Evolutionary conservation across 2,888 invertebrate species (phyloP).

Genomic region (Eumerus sabulonum): DNA sequence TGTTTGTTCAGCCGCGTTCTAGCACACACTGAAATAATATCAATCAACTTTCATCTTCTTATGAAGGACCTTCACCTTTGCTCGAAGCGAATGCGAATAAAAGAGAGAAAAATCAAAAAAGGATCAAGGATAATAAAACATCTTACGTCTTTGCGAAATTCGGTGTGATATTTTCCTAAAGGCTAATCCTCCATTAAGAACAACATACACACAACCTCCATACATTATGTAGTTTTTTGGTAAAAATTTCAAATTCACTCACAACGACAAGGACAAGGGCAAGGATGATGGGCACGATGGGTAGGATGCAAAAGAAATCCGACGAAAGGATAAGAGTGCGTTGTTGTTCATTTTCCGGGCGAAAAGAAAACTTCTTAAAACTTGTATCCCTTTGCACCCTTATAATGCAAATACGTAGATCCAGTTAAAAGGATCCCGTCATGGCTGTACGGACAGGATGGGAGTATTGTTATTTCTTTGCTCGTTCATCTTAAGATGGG

Average conservation of each 20-base stretch:
- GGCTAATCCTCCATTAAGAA: slow-evolving; percentile 68
- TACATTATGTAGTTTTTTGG: too few species aligned
- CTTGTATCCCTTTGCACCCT: slow-evolving; percentile 21
- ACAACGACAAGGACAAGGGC: slow-evolving; percentile 25
- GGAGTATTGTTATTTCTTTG: slow-evolving; percentile 52
- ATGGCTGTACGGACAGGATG: too few species aligned
- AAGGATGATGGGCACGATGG: too few species aligned
- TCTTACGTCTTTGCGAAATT: slow-evolving; percentile 61
- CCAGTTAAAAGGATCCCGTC: slow-evolving; percentile 60
- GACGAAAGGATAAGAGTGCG: slow-evolving; percentile 8
- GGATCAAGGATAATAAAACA: slow-evolving; percentile 68
- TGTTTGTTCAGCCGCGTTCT: slow-evolving; percentile 68
- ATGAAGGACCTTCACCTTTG: too few species aligned
- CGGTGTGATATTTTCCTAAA: slow-evolving; percentile 60
- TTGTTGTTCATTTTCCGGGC: slow-evolving; percentile 53
- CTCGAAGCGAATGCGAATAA: slow-evolving; percentile 28
- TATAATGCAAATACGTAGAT: slow-evolving; percentile 52
- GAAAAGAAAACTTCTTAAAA: slow-evolving; percentile 57
- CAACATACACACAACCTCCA: slow-evolving; percentile 45
- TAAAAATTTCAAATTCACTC: slow-evolving; percentile 20
- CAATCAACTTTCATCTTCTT: slow-evolving; percentile 54
- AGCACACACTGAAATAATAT: slow-evolving; percentile 64
- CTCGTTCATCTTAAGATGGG: slow-evolving; percentile 45
- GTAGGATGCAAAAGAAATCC: not conserved
- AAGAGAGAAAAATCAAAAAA: slow-evolving; percentile 21